Conservation (phyloP, 2,888 invertebrate genomes). For the Diplazon laetatorius region DNA sequence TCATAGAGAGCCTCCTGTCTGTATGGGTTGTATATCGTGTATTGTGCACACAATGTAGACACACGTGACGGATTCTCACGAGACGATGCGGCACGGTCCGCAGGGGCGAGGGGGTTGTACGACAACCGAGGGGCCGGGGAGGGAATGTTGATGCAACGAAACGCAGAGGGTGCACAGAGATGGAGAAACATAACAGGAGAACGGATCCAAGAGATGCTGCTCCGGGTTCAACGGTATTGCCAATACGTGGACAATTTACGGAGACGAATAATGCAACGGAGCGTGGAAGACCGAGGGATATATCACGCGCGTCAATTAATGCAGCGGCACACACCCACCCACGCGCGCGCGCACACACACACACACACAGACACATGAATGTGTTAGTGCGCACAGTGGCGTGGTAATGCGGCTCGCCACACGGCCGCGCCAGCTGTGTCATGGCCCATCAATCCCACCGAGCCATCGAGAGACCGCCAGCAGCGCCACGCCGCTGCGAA, state of each 20-base stretch:
- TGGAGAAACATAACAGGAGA: slow-evolving; percentile 15
- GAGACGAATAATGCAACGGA: not conserved
- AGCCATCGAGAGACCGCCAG: slow-evolving; percentile 28
- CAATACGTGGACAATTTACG: slow-evolving; percentile 26
- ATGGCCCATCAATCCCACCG: slow-evolving; percentile 74
- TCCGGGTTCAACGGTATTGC: slow-evolving; percentile 29
- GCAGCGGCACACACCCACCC: slow-evolving; percentile 79
- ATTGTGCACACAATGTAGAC: slow-evolving; percentile 51
- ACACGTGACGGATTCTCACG: slow-evolving; percentile 79
- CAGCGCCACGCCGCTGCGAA: slow-evolving; percentile 2
- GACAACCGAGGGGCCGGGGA: slow-evolving; percentile 60
- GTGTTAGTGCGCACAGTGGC: slow-evolving; percentile 76
- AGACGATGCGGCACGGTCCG: slow-evolving; percentile 69
- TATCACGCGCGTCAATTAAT: slow-evolving; percentile 80
- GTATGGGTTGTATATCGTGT: slow-evolving; percentile 37
- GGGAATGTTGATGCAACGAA: slow-evolving; percentile 72
- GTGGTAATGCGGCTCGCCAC: slow-evolving; percentile 76
- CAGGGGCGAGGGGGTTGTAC: too few species aligned
- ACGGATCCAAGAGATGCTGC: slow-evolving; percentile 38
- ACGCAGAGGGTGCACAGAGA: slow-evolving; percentile 41
- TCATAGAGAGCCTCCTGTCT: too few species aligned
- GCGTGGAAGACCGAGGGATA: slow-evolving; percentile 53
- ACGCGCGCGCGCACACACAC: too few species aligned
- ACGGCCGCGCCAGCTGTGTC: slow-evolving; percentile 70
- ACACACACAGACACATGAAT: too few species aligned